Conservation (phyloP, 30 jellyfish, hydroid and myxozoan species). For the Chironex yamaguchii region DNA sequence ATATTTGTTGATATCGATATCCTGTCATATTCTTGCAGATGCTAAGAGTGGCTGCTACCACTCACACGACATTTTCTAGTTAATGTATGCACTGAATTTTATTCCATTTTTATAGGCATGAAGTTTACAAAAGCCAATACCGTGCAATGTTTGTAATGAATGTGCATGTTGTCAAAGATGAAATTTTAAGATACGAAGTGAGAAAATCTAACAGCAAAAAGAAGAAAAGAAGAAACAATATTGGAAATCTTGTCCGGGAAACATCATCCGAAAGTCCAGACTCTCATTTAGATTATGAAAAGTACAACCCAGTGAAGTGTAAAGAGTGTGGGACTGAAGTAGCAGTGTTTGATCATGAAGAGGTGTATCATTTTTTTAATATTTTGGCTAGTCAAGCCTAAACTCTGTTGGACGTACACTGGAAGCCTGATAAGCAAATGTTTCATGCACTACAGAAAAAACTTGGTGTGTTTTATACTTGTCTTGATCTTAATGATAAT, state of each 20-base stretch:
- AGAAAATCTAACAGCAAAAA: constrained; percentile 60
- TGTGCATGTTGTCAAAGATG: constrained; percentile 68
- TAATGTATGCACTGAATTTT: not conserved
- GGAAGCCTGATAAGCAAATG: no score
- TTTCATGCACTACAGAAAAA: no score
- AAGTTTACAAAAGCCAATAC: constrained; percentile 80
- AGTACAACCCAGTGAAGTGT: constrained; percentile 87
- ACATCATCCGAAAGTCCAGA: not conserved
- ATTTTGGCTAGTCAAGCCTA: constrained; percentile 90
- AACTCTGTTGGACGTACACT: no score
- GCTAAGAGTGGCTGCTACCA: no score
- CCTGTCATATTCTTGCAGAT: no score
- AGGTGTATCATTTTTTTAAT: constrained; percentile 87
- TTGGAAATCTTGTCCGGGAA: constrained; percentile 72
- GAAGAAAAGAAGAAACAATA: constrained; percentile 50
- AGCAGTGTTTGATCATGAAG: constrained; percentile 94
- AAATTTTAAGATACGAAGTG: constrained; percentile 74
- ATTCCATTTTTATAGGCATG: constrained; percentile 74
- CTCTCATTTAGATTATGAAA: not conserved
- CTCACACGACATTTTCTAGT: no score
- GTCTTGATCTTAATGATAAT: no score
- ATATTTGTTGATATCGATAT: no score
- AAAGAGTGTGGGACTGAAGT: constrained; percentile 77
- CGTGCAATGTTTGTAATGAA: constrained; percentile 99
- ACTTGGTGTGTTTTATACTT: no score